Percentiles rank a stretch among this genome's conserved stretches.
Conservation (phyloP, 2,113 vertebrate species). For the Eulemur rufifrons region DNA sequence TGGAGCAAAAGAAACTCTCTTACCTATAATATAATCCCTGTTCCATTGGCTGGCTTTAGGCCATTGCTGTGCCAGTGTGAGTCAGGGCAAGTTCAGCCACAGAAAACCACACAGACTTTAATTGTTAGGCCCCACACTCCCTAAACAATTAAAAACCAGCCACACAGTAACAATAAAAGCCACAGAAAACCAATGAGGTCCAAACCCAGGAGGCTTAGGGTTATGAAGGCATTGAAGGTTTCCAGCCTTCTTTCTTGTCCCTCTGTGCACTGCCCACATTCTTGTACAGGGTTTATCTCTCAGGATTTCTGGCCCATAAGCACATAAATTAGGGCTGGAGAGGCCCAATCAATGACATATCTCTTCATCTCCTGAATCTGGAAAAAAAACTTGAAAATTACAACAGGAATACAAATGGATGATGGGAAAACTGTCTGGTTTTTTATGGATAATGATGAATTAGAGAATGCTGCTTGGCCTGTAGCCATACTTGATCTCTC, state of each 20-base stretch:
- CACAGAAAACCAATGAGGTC: constrained; percentile 10
- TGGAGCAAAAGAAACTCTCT: not conserved
- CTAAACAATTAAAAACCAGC: constrained; percentile 38
- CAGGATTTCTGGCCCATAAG: not conserved
- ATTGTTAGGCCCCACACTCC: not conserved
- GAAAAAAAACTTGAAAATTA: not conserved
- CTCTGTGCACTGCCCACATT: not conserved
- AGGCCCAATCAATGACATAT: not conserved
- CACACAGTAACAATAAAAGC: constrained; percentile 31
- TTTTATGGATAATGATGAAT: not conserved
- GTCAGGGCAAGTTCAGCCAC: constrained; percentile 33
- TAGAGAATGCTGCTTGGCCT: not conserved
- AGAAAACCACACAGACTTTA: not conserved
- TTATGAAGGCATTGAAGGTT: not conserved
- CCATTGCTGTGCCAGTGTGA: not conserved
- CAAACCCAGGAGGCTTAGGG: not conserved
- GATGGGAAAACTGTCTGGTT: not conserved
- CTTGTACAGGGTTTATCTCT: not conserved
- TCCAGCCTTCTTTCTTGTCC: not conserved
- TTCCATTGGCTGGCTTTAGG: not conserved
- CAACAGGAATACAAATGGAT: not conserved
- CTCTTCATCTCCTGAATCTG: not conserved
- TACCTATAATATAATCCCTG: not conserved
- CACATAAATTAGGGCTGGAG: not conserved
- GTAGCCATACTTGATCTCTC: not conserved